These are phyloP conservation scores for Polymixis lichenea DNA, from an alignment of 2,888 invertebrate genomes.

Conservation along the genomic window DNA sequence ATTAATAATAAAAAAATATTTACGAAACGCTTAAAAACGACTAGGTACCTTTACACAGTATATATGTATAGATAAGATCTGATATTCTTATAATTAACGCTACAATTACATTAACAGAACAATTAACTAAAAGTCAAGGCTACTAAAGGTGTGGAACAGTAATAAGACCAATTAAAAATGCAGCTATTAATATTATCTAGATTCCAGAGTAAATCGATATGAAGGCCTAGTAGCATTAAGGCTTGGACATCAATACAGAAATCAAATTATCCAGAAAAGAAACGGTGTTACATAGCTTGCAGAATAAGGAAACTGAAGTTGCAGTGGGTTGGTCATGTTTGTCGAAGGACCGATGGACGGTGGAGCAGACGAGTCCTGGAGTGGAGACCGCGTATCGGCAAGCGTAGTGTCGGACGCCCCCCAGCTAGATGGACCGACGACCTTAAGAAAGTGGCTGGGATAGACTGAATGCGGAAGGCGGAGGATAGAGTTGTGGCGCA, in stretches of 20 bases:
- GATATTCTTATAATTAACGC: conserved; percentile 7
- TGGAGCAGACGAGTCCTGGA: no score
- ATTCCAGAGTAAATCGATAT: background rate
- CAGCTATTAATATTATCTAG: conserved; percentile 8
- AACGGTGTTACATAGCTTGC: no score
- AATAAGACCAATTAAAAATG: conserved; percentile 29
- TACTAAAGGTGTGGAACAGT: conserved; percentile 2
- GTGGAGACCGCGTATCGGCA: no score
- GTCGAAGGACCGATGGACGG: no score
- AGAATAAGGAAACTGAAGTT: no score
- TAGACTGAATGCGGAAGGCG: no score
- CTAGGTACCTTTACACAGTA: background rate
- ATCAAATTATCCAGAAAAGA: no score
- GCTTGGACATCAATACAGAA: background rate
- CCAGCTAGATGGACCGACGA: no score
- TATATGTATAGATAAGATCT: conserved; percentile 17
- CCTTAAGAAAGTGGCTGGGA: no score
- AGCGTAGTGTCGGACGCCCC: no score
- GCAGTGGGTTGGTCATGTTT: no score
- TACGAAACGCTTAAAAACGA: background rate
- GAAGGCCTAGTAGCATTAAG: background rate
- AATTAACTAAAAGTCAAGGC: conserved; percentile 42
- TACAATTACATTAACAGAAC: conserved; percentile 20
- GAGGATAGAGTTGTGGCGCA: no score
- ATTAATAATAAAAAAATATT: background rate